Conservation (phyloP, 2,113 vertebrate genomes). For the Rafetus swinhoei region DNA sequence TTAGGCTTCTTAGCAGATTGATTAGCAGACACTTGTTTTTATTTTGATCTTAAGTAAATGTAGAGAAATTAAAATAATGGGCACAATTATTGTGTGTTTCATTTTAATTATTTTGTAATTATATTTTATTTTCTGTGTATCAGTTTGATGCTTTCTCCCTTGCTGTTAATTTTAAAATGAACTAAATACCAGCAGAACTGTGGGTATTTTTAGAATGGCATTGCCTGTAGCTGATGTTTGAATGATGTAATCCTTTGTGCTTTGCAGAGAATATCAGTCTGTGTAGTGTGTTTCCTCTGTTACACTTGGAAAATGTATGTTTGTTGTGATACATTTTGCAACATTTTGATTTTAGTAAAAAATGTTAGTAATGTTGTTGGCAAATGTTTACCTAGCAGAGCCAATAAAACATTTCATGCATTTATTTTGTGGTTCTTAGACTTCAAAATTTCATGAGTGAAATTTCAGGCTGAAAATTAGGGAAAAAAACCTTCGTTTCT, state of each 20-base stretch:
- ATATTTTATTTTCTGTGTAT: conserved; percentile 21
- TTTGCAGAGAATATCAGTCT: not conserved
- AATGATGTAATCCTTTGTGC: not conserved
- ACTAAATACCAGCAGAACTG: not conserved
- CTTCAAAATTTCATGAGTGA: not conserved
- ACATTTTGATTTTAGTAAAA: not conserved
- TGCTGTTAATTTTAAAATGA: conserved; percentile 5
- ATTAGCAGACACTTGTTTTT: not conserved
- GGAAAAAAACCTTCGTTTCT: not conserved
- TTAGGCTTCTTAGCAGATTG: not conserved
- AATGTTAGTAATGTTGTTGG: not conserved
- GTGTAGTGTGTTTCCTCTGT: not conserved
- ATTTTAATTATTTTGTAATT: conserved; percentile 20
- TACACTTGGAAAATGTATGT: not conserved
- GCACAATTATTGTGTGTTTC: not conserved
- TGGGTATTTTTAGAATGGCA: not conserved
- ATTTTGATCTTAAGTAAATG: conserved; percentile 21
- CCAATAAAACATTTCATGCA: not conserved
- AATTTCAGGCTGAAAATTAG: not conserved
- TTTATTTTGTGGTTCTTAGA: not conserved
- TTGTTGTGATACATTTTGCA: not conserved
- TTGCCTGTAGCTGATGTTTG: not conserved
- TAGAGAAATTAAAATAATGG: not conserved
- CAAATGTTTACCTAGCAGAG: not conserved
- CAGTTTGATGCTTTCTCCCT: not conserved